phyloP scores from a whole-genome alignment of 1,140 invertebrate genomes.

The Drosophila hydei region DNA sequence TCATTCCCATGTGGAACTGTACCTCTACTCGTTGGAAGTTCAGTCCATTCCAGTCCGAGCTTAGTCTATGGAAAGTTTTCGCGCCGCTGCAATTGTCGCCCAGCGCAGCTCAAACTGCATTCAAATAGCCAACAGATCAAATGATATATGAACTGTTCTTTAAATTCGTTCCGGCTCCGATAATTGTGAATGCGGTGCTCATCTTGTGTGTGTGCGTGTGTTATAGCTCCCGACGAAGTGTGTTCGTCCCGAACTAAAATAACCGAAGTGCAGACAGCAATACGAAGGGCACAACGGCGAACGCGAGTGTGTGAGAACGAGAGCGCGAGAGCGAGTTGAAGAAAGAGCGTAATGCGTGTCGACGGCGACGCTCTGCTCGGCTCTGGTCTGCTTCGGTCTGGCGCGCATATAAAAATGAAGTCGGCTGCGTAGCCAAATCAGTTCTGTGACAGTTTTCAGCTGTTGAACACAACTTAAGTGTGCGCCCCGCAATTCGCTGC shows the following conservation, averaged over 20 bases:
- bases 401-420: slow-evolving; percentile 72
- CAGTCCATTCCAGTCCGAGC: background rate
- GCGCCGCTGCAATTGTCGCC: background rate
- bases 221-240: background rate
- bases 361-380: slow-evolving; percentile 15
- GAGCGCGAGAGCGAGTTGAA: slow-evolving; percentile 19
- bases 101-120: slow-evolving; percentile 1
- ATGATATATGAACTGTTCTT: slow-evolving; percentile 4
- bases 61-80: too few species aligned
- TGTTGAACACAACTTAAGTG: slow-evolving; percentile 77
- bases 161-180: slow-evolving; percentile 53
- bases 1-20: slow-evolving; percentile 17
- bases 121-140: background rate
- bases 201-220: background rate
- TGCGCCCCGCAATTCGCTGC: slow-evolving; percentile 7
- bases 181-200: slow-evolving; percentile 6
- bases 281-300: slow-evolving; percentile 6
- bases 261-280: slow-evolving; percentile 11
- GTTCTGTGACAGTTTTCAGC: slow-evolving; percentile 77
- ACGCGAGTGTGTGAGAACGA: background rate
- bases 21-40: background rate
- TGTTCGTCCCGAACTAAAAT: background rate
- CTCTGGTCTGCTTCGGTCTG: background rate
- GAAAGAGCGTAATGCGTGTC: slow-evolving; percentile 2
- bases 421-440: slow-evolving; percentile 48